Base-by-base conservation (phyloP, 2,113 vertebrate species). In the Rhadina sibilatrix region DNA sequence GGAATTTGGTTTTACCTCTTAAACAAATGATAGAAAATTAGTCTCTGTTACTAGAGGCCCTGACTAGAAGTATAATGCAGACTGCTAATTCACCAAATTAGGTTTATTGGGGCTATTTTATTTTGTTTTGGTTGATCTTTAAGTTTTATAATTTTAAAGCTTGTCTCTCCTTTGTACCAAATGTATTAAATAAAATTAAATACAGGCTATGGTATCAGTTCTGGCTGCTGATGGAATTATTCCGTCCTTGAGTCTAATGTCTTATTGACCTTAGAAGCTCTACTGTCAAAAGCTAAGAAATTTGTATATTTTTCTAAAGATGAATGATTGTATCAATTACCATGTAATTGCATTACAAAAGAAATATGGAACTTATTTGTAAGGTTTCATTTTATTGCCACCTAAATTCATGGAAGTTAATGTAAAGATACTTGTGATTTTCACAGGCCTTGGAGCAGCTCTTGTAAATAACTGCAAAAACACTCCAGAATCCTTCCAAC, bases 31-130 rank as follows among this genome's bases (percentile, higher is more conserved):
- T 4, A 27, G 44, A 40, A 65, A 49, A 30, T 40, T 20, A 75
- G 42, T 9, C 64, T 87, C 17, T 35, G 2, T 79, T 65, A 47
- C 57, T 24, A 71, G 54, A 93, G 35, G 15, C 35, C 37, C 33
- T 82, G 77, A 66, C 28, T 91, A 47, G 53, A 79, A 69, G 59
- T 53, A 31, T 49, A 91, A 86, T 94, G 35, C 49, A 90, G 71
- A 64, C 23, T 47, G 37, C 84, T 80, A 71, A 82, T 93, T 89
- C 30, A 88, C 86, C 66, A 61, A 78, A 89, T 87, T 74, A 84
- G 35, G 31, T 86, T 57, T 63, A 42, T 71, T 89, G 7, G 5
- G 33, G 20, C 22, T 27, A 8, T 7, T 33, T 9, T 42, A 7
- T 5, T n/a, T 75, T 65, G 18, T 5, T 33, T 71, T 35, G 7